These are phyloP conservation scores for Gymnothorax reevesii DNA, from an alignment of 2,797 vertebrate species.

Conservation along the genomic window DNA sequence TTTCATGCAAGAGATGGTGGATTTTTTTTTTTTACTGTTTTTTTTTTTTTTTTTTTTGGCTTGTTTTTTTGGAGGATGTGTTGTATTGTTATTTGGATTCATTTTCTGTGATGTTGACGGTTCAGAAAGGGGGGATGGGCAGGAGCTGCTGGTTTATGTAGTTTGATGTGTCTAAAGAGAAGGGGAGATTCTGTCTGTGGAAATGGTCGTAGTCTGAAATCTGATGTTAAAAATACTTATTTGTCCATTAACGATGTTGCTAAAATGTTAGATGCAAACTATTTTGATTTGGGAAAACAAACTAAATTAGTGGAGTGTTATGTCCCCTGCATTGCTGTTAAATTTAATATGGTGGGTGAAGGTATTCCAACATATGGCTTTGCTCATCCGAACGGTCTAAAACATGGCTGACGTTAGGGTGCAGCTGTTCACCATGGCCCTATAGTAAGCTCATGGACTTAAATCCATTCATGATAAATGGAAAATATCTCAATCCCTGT, in stretches of 20 bases:
- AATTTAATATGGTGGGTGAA: not conserved
- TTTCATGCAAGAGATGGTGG: slow-evolving; percentile 4
- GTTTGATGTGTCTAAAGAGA: not conserved
- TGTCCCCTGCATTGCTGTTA: not conserved
- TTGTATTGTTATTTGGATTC: slow-evolving; percentile 63
- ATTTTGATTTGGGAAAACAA: not conserved
- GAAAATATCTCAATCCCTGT: not conserved
- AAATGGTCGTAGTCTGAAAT: not conserved
- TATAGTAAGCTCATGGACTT: not conserved
- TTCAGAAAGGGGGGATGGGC: slow-evolving; percentile 52
- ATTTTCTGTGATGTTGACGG: slow-evolving; percentile 59
- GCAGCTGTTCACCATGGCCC: not conserved
- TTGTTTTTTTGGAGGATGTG: not conserved
- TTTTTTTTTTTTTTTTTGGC: not conserved
- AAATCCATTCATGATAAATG: not conserved
- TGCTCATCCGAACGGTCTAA: not conserved
- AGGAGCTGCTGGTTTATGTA: not conserved
- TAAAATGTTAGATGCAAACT: not conserved
- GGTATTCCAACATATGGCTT: not conserved
- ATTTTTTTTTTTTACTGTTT: not conserved
- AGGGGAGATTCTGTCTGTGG: not conserved
- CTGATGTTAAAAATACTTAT: not conserved
- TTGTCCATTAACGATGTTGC: not conserved
- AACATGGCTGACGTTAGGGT: not conserved
- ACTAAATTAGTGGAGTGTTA: not conserved